These are phyloP conservation scores for Sebastes paucispinis DNA, from an alignment of 2,797 vertebrate genomes.

Conservation along the genomic window DNA sequence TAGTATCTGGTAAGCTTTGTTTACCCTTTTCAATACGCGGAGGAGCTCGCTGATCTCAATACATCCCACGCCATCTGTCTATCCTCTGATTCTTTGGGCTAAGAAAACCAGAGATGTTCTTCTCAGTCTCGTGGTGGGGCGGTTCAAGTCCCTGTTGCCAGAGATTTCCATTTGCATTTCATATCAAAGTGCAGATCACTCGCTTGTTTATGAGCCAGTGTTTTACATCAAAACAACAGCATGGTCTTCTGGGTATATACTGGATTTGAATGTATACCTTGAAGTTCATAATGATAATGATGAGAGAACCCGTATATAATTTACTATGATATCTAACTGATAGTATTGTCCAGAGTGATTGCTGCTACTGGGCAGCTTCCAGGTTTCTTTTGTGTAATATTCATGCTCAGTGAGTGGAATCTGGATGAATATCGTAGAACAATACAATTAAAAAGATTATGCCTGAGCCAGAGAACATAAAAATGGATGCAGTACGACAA, in stretches of 20 bases:
- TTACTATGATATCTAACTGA: neutral
- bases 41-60: constrained; percentile 51
- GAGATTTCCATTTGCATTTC: constrained; percentile 55
- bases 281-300: constrained; percentile 4
- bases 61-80: constrained; percentile 66
- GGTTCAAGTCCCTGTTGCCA: constrained; percentile 43
- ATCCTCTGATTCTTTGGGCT: constrained; percentile 40
- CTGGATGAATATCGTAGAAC: neutral
- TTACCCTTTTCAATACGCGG: constrained; percentile 56
- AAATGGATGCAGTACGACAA: no score
- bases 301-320: constrained; percentile 2
- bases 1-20: constrained; percentile 57
- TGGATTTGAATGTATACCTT: constrained; percentile 10
- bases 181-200: constrained; percentile 61
- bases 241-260: constrained; percentile 16
- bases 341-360: neutral
- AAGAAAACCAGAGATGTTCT: constrained; percentile 48
- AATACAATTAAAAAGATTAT: neutral
- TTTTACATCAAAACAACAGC: constrained; percentile 41
- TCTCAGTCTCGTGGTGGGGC: constrained; percentile 27
- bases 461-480: neutral
- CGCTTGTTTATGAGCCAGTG: constrained; percentile 45
- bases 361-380: neutral
- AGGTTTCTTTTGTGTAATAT: neutral
- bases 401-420: neutral